These are phyloP conservation scores for Oryzias javanicus DNA, from an alignment of 2,113 vertebrate genomes.

Conservation along the genomic window DNA sequence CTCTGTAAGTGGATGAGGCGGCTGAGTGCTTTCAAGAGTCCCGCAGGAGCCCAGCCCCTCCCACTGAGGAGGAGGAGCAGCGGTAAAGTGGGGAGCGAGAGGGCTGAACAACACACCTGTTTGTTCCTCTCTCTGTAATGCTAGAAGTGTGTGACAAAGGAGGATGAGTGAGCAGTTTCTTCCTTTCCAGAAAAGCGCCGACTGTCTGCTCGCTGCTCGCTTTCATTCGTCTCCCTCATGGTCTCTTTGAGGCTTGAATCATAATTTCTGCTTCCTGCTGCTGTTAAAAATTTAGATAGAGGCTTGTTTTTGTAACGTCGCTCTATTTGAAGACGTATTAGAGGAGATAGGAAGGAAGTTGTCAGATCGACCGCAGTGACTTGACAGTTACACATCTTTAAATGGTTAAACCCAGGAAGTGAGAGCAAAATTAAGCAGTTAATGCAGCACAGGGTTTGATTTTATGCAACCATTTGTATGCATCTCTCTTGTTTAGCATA, in stretches of 20 bases:
- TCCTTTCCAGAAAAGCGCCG: constrained; percentile 23
- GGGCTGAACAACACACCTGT: constrained; percentile 70
- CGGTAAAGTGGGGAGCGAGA: constrained; percentile 12
- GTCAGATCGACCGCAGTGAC: constrained; percentile 51
- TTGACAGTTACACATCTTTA: constrained; percentile 23
- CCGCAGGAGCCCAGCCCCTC: constrained; percentile 48
- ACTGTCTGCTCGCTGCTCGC: neutral
- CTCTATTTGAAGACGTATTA: constrained; percentile 1
- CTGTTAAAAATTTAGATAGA: constrained; percentile 37
- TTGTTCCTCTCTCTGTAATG: constrained; percentile 60
- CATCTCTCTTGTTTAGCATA: neutral
- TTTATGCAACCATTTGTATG: neutral
- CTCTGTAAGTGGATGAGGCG: constrained; percentile 39
- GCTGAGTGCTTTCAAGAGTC: constrained; percentile 56
- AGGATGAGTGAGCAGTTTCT: constrained; percentile 56
- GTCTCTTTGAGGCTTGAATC: constrained; percentile 2
- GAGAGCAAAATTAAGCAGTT: constrained; percentile 3
- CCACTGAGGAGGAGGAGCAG: constrained; percentile 40
- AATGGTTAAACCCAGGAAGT: constrained; percentile 33
- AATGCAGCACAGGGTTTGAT: too few species aligned
- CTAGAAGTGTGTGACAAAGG: constrained; percentile 54
- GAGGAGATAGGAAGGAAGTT: constrained; percentile 56
- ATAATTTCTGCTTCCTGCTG: constrained; percentile 37
- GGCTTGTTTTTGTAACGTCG: constrained; percentile 11
- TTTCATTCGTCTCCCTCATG: constrained; percentile 11